These are phyloP conservation scores for Agrypnia vestita DNA, from an alignment of 1,140 invertebrate genomes.

Conservation along the genomic window DNA sequence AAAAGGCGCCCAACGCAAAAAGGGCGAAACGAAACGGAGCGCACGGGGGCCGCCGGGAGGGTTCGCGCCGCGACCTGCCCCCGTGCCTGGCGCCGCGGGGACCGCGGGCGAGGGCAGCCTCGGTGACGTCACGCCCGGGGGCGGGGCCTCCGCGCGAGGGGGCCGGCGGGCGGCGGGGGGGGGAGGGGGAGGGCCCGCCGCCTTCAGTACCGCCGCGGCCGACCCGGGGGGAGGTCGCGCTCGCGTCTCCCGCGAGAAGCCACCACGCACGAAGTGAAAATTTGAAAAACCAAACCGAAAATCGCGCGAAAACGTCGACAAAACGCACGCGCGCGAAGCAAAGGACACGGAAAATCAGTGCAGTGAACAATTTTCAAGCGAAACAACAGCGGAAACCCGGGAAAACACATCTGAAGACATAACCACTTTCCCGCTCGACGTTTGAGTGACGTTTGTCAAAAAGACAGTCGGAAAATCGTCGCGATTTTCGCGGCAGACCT, in stretches of 20 bases:
- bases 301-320: neutral
- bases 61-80: neutral
- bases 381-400: too few relatives aligned
- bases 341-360: neutral
- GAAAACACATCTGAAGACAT: neutral
- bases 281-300: conserved; percentile 8
- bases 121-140: conserved; percentile 35
- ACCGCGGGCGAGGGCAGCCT: conserved; percentile 19
- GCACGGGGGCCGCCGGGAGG: neutral
- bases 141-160: conserved; percentile 16
- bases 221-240: conserved; percentile 2
- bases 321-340: neutral
- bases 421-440: neutral
- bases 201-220: conserved; percentile 43
- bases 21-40: neutral
- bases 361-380: conserved; percentile 2
- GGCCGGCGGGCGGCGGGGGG: conserved; percentile 4
- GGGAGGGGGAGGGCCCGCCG: conserved; percentile 26
- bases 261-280: conserved; percentile 20
- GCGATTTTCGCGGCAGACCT: neutral
- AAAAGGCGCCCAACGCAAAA: neutral
- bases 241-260: neutral
- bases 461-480: neutral
- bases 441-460: neutral
- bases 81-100: neutral